These are phyloP conservation scores for Tonatia bakeri DNA, from an alignment of 2,113 vertebrate species.

Conservation along the genomic window DNA sequence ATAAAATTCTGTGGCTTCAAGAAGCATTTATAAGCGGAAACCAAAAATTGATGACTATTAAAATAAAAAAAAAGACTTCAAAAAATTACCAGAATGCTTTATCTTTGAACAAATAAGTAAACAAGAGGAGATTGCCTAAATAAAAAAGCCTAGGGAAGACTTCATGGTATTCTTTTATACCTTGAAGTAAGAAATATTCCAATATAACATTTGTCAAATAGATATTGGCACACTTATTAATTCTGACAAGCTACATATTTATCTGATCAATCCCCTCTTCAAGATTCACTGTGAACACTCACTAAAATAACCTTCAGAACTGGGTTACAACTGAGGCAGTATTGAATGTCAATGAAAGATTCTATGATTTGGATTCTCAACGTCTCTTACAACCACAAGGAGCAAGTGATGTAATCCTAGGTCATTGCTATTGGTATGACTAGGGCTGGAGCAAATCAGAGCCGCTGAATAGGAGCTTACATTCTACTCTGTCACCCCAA, in stretches of 20 bases:
- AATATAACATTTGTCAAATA: neutral
- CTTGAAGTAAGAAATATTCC: neutral
- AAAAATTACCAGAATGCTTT: slow-evolving; percentile 31
- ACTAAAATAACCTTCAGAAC: slow-evolving; percentile 26
- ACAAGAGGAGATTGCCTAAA: neutral
- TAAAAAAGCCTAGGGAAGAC: neutral
- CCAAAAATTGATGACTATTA: neutral
- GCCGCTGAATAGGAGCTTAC: neutral
- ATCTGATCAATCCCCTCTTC: neutral
- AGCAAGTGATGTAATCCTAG: neutral
- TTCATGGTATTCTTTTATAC: neutral
- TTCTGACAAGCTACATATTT: neutral
- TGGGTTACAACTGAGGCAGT: neutral
- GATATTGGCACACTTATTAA: neutral
- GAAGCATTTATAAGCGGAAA: neutral
- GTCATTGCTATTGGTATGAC: neutral
- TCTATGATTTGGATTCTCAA: neutral
- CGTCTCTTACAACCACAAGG: neutral
- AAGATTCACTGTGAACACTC: neutral
- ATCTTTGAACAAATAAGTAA: slow-evolving; percentile 21
- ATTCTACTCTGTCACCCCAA: neutral
- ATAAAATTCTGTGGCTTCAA: neutral
- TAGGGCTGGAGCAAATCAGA: neutral
- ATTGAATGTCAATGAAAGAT: neutral
- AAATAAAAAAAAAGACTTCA: neutral